Conservation (phyloP, 2,797 vertebrate genomes). For the Argya squamiceps region DNA sequence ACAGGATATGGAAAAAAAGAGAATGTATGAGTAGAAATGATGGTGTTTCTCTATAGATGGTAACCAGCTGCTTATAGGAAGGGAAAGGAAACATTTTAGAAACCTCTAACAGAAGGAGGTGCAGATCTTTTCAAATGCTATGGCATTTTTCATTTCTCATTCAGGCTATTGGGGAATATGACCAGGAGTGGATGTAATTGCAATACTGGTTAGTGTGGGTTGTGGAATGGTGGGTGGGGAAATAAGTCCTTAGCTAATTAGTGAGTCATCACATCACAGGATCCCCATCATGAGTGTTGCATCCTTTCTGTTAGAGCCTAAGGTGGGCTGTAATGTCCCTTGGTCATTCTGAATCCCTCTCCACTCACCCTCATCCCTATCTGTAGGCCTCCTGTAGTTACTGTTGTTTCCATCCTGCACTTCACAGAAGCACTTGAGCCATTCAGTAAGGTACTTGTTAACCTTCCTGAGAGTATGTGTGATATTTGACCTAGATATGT, state of each 20-base stretch:
- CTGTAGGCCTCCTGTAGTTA: neutral
- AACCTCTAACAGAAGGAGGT: neutral
- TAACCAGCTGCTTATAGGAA: neutral
- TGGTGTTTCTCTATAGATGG: neutral
- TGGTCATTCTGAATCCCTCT: neutral
- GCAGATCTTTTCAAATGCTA: neutral
- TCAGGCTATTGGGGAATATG: neutral
- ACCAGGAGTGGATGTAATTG: neutral
- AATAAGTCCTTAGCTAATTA: neutral
- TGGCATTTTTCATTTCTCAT: neutral
- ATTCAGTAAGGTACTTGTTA: neutral
- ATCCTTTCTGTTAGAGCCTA: neutral
- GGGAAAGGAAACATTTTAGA: neutral
- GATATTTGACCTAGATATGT: neutral
- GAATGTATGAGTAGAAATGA: neutral
- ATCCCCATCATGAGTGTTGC: accelerated
- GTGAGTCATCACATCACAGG: accelerated
- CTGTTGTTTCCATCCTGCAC: neutral
- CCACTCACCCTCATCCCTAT: neutral
- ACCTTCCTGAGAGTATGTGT: neutral
- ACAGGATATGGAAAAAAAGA: neutral
- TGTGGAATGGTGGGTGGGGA: neutral
- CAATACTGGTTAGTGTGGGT: neutral
- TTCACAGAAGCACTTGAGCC: neutral
- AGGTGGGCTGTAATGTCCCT: neutral